Evolutionary conservation across 2,888 invertebrate species (phyloP), one percentile per base, ranked within the genome.

Genomic region (Aplocera efformata): DNA sequence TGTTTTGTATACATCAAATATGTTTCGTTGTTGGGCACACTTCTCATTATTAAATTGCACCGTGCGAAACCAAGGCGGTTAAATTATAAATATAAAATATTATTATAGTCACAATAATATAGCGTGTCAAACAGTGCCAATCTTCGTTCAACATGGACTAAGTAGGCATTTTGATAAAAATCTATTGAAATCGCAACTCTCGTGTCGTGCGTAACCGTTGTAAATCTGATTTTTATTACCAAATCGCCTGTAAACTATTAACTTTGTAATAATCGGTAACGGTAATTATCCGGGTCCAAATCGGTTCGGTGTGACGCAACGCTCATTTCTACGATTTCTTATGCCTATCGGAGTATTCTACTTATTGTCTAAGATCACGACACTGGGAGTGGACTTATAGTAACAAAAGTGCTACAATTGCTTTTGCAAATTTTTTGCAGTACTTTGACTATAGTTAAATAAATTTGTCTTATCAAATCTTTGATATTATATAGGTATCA

Each of bases 281-380:
- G 73, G 58, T 73, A 82, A 83, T 82, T 84, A 81, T 53, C 58
- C 55, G 57, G 60, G 40, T 51, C 17, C 22, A 17, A 40, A 45
- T 56, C 58, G 60, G 53, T 36, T 26, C 50, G 50, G 56, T 76
- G 62, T 85, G 77, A 78, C 67, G 82, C 71, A 84, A 85, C 51
- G 40, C 58, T 58, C 70, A 77, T 77, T 80, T 81, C 77, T 70
- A 60, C 65, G 68, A 79, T 83, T 84, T 78, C 73, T 69, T 77
- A 72, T 71, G 63, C 58, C 66, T 66, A 71, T 79, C 74, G 69
- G 76, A 79, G 71, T 70, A 69, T 60, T 52, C 53, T 56, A 60
- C 58, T 79, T 79, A 84, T 82, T 83, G 83, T 80, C 74, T 56
- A 62, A 66, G 66, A 77, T 78, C 82, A 83, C 80, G 80, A 71